These are phyloP conservation scores for Drosophila mulleri DNA, from an alignment of 2,888 invertebrate species.

Conservation along the genomic window DNA sequence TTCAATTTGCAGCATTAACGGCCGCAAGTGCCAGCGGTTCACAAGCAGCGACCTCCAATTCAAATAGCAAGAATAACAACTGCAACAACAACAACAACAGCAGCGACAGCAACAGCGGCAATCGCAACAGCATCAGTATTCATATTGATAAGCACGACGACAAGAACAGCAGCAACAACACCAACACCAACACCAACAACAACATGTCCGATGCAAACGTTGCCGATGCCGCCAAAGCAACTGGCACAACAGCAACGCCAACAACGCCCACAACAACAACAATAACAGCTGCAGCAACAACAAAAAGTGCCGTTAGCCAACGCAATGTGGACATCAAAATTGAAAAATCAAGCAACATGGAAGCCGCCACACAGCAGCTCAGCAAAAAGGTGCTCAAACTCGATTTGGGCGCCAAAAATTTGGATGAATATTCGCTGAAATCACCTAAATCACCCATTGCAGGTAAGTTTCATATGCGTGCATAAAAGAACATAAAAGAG, in stretches of 20 bases:
- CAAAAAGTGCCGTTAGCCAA: constrained; percentile 87
- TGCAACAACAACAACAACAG: constrained; percentile 20
- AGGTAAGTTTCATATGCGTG: constrained; percentile 58
- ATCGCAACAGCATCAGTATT: constrained; percentile 16
- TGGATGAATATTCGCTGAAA: constrained; percentile 82
- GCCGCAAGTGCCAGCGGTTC: constrained; percentile 42
- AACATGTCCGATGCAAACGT: constrained; percentile 26
- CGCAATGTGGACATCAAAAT: constrained; percentile 87
- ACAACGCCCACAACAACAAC: constrained; percentile 27
- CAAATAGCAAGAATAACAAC: constrained; percentile 46
- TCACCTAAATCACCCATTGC: constrained; percentile 85
- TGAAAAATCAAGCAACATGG: constrained; percentile 83
- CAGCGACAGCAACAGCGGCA: constrained; percentile 8
- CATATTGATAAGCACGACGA: constrained; percentile 18
- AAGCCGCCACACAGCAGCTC: constrained; percentile 75
- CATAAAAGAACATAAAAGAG: background rate
- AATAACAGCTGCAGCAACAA: constrained; percentile 30
- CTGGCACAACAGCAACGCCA: constrained; percentile 30
- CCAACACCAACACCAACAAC: constrained; percentile 22
- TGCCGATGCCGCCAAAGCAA: constrained; percentile 30
- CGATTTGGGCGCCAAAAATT: constrained; percentile 82
- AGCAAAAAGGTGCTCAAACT: constrained; percentile 83
- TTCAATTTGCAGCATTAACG: constrained; percentile 46
- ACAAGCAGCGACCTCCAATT: constrained; percentile 51
- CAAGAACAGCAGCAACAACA: constrained; percentile 19